Conservation (phyloP, 2,113 vertebrate genomes). For the Garra rufa region DNA sequence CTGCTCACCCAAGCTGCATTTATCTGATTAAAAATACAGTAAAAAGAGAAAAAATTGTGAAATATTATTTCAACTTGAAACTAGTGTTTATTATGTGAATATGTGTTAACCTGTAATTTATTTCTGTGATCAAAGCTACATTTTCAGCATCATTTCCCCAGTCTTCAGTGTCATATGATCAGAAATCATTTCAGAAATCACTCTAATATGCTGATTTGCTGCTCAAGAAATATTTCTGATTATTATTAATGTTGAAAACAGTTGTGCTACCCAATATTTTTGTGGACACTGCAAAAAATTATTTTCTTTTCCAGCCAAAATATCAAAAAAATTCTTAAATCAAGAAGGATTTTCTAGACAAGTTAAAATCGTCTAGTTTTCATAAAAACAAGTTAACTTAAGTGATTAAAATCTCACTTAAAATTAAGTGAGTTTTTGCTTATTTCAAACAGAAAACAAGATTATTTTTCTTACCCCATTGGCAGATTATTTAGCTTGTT, state of each 20-base stretch:
- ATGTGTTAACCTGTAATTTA: not conserved
- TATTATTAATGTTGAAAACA: not conserved
- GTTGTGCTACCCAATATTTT: not conserved
- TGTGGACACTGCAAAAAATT: not conserved
- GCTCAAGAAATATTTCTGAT: not conserved
- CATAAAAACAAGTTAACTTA: too few relatives aligned
- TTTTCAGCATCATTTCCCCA: not conserved
- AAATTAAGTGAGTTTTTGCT: too few relatives aligned
- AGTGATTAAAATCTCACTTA: too few relatives aligned
- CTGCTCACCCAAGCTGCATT: not conserved
- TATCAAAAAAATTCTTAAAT: too few relatives aligned
- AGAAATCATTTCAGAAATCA: too few relatives aligned
- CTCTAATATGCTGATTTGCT: not conserved
- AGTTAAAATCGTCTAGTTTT: too few relatives aligned
- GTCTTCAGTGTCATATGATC: constrained; percentile 1
- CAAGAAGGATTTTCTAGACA: too few relatives aligned
- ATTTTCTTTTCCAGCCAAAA: too few relatives aligned
- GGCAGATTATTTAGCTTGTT: too few relatives aligned
- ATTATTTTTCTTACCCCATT: too few relatives aligned
- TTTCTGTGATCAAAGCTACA: not conserved
- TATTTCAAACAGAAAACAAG: too few relatives aligned
- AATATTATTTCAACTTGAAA: not conserved
- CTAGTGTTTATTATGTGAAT: not conserved
- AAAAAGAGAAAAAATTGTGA: not conserved
- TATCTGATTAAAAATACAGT: not conserved